A percentile compares a stretch with the other conserved stretches of the same genome.
phyloP scores from a whole-genome alignment of 1,140 invertebrate species.

The Sinella curviseta region DNA sequence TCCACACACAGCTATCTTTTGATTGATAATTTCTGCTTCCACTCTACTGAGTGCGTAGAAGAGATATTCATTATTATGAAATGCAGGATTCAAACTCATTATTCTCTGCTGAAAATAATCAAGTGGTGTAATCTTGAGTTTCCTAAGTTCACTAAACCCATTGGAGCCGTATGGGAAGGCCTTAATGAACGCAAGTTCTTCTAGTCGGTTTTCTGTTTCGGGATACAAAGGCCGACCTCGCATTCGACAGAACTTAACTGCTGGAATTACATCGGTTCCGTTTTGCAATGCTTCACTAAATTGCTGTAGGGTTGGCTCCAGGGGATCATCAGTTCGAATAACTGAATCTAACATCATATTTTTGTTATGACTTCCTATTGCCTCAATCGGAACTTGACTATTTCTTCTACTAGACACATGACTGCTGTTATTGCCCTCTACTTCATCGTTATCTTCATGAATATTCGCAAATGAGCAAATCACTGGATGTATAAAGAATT shows the following conservation, averaged over 20 bases:
- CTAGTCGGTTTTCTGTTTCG: neutral
- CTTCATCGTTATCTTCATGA: neutral
- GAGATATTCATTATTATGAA: neutral
- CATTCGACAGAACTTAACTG: neutral
- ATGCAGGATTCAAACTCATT: neutral
- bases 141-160: neutral
- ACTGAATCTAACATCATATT: neutral
- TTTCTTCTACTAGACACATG: neutral
- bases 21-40: neutral
- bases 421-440: neutral
- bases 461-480: neutral
- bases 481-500: neutral
- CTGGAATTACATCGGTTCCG: neutral
- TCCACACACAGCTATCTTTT: slow-evolving; percentile 4
- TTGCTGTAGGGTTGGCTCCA: neutral
- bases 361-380: neutral
- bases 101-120: neutral
- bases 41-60: neutral
- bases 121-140: neutral
- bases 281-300: neutral
- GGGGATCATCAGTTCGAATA: neutral
- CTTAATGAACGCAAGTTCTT: neutral
- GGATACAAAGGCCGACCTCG: neutral
- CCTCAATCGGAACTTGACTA: neutral
- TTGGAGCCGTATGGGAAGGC: neutral